Percentiles rank a stretch among this genome's conserved stretches.
Conservation (phyloP, 2,888 invertebrate genomes). For the Chromoteleia sp. region DNA sequence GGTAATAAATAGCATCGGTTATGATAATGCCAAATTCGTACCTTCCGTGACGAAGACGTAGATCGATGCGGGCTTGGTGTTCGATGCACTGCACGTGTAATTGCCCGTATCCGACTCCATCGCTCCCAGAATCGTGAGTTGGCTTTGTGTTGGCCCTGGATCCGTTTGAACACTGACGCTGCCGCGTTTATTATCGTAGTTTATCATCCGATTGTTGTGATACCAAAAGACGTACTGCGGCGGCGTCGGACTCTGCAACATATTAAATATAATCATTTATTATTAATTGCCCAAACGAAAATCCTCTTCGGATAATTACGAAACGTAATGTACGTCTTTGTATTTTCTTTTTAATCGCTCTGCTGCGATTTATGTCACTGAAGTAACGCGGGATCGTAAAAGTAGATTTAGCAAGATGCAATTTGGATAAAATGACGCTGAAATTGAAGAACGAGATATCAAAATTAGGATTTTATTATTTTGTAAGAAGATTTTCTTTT, state of each 20-base stretch:
- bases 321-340: no score
- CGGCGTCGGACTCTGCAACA: slow-evolving; percentile 93
- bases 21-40: slow-evolving; percentile 83
- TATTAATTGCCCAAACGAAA: background rate
- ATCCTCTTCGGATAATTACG: no score
- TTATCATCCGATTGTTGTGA: slow-evolving; percentile 97
- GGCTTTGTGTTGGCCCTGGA: slow-evolving; percentile 94
- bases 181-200: slow-evolving; percentile 94
- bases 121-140: slow-evolving; percentile 93
- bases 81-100: slow-evolving; percentile 95
- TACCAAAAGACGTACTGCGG: slow-evolving; percentile 98
- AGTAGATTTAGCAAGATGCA: no score
- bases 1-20: slow-evolving; percentile 28
- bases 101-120: slow-evolving; percentile 95
- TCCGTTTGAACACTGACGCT: slow-evolving; percentile 93
- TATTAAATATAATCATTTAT: background rate
- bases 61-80: slow-evolving; percentile 95
- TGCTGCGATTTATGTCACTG: no score
- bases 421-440: no score
- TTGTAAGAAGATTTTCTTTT: no score
- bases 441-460: no score
- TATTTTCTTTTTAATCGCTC: no score
- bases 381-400: no score
- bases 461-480: no score
- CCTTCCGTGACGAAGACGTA: slow-evolving; percentile 96